These are phyloP conservation scores for Palythoa heliodiscus DNA, from an alignment of 92 coral and sea anemone genomes.

Conservation along the genomic window DNA sequence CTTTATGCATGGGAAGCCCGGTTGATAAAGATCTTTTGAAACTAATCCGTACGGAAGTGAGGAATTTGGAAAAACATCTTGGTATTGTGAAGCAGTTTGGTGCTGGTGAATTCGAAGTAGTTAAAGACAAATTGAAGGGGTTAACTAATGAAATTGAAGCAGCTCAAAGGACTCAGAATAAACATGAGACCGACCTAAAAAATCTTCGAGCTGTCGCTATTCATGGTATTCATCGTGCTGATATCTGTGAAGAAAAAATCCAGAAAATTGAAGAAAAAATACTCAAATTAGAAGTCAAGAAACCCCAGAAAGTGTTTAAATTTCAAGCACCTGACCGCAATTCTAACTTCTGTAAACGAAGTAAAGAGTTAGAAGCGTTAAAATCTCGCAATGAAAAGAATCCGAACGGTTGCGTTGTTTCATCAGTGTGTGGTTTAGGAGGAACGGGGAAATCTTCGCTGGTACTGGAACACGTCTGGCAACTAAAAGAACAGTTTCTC, in stretches of 20 bases:
- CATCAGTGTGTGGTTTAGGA: constrained; percentile 82
- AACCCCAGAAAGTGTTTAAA: neutral
- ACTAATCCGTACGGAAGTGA: constrained; percentile 62
- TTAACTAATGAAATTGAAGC: constrained; percentile 50
- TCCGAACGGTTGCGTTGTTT: constrained; percentile 35
- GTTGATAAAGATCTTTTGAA: constrained; percentile 81
- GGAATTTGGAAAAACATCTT: constrained; percentile 43
- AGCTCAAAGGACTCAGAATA: constrained; percentile 24
- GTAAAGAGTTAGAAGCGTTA: constrained; percentile 49
- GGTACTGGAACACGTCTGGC: constrained; percentile 75
- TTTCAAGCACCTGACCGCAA: constrained; percentile 69
- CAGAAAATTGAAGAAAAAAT: constrained; percentile 45
- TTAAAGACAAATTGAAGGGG: constrained; percentile 55
- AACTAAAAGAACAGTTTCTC: constrained; percentile 52
- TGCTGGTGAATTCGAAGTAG: constrained; percentile 59
- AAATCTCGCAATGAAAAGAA: constrained; percentile 29
- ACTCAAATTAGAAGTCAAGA: constrained; percentile 31
- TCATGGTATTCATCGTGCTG: constrained; percentile 30
- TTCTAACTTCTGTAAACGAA: constrained; percentile 67
- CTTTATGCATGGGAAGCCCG: constrained; percentile 73
- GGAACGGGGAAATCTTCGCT: constrained; percentile 91
- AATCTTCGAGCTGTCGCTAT: constrained; percentile 17
- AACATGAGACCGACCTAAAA: constrained; percentile 25
- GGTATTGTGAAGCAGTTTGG: constrained; percentile 30
- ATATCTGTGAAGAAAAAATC: constrained; percentile 32